Evolutionary conservation across 2,888 invertebrate species (phyloP).

Genomic region (Nycteola revayana): DNA sequence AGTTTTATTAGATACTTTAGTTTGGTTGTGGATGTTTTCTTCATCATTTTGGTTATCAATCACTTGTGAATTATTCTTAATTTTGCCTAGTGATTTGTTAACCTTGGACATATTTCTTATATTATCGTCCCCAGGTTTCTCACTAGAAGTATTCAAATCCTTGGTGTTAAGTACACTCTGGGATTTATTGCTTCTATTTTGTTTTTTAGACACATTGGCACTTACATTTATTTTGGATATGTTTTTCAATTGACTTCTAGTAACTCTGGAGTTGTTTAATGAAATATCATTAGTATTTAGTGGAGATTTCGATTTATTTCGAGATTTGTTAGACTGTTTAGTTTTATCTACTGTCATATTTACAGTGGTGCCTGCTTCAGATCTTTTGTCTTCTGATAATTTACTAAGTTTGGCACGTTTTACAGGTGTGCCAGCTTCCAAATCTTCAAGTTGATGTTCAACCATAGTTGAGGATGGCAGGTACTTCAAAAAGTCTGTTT

Average conservation of each 20-base stretch:
- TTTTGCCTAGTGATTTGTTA: constrained; percentile 8
- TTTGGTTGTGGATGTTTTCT: constrained; percentile 3
- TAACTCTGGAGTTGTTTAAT: constrained; percentile 18
- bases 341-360: constrained; percentile 27
- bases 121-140: not conserved
- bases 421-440: constrained; percentile 39
- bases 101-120: not conserved
- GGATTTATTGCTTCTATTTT: constrained; percentile 7
- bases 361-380: constrained; percentile 24
- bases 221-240: too few species aligned
- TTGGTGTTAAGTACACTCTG: constrained; percentile 1
- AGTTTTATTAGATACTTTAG: constrained; percentile 3
- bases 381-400: constrained; percentile 42
- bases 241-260: constrained; percentile 24
- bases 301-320: constrained; percentile 31
- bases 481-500: constrained; percentile 66
- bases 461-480: constrained; percentile 75
- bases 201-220: too few species aligned
- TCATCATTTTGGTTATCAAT: constrained; percentile 3
- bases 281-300: constrained; percentile 10
- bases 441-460: constrained; percentile 53
- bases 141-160: constrained; percentile 3
- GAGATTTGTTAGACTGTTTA: constrained; percentile 38
- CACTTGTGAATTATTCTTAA: constrained; percentile 5
- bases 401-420: constrained; percentile 50